Evolutionary conservation across 1,140 invertebrate genomes (phyloP).

Genomic region (Maconellicoccus hirsutus): DNA sequence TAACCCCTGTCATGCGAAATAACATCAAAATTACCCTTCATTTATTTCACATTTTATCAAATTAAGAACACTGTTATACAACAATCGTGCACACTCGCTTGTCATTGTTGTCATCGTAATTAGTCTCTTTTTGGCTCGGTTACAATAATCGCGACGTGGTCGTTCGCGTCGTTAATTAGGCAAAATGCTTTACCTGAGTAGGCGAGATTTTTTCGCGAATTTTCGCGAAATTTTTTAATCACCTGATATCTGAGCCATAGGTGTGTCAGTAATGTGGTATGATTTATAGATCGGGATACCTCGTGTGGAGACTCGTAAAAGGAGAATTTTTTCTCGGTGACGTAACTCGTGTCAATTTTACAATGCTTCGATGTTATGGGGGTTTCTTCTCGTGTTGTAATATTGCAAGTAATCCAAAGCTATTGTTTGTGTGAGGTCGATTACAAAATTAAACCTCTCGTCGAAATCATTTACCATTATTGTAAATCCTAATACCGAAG

Average conservation of each 20-base stretch:
- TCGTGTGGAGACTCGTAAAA: no score
- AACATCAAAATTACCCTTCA: conserved; percentile 9
- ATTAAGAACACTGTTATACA: neutral
- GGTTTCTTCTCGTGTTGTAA: no score
- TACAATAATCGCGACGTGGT: neutral
- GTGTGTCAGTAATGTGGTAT: no score
- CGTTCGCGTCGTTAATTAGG: neutral
- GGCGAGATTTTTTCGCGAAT: neutral
- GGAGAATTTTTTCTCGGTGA: no score
- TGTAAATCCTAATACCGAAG: neutral
- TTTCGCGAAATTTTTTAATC: no score
- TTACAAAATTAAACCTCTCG: no score
- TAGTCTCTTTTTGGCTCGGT: neutral
- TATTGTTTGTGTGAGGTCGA: no score
- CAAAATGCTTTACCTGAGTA: neutral
- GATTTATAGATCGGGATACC: no score
- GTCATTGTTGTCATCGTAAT: conserved; percentile 3
- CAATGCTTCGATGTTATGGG: no score
- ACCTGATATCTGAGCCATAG: no score
- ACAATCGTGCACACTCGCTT: neutral
- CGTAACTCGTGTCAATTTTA: no score
- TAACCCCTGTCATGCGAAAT: conserved; percentile 3
- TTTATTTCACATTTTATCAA: conserved; percentile 5
- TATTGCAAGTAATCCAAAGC: no score
- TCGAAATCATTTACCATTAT: neutral